Evolutionary conservation across 1,140 invertebrate species (phyloP).

Genomic region (Agrilus planipennis): DNA sequence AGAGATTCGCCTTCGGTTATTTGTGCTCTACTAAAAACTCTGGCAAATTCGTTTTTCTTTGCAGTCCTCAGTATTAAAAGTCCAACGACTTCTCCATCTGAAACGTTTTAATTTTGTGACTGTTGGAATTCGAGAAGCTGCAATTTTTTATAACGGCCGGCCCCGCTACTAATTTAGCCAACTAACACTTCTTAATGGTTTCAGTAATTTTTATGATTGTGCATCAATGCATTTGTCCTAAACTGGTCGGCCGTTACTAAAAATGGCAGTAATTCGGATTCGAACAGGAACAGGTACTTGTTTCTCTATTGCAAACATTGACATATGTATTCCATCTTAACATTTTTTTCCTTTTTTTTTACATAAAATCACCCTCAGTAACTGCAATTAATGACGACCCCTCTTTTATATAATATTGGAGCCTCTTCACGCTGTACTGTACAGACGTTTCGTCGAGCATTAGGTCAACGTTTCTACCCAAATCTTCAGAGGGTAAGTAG

Average conservation of each 20-base stretch:
- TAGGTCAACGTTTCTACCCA: slow-evolving; percentile 36
- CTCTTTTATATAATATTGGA: slow-evolving; percentile 45
- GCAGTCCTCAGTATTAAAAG: slow-evolving; percentile 23
- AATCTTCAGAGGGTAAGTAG: slow-evolving; percentile 39
- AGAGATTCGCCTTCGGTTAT: slow-evolving; percentile 28
- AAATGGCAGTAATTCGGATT: no score
- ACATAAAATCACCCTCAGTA: slow-evolving; percentile 30
- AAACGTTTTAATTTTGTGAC: background rate
- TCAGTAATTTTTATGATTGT: slow-evolving; percentile 1
- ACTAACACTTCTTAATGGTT: no score
- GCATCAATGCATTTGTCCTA: no score
- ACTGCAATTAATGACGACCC: slow-evolving; percentile 47
- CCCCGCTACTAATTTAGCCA: background rate
- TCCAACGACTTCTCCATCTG: slow-evolving; percentile 19
- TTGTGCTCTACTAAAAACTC: slow-evolving; percentile 24
- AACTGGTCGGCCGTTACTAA: no score
- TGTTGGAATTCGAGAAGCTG: background rate
- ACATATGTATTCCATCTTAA: no score
- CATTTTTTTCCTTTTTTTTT: slow-evolving; percentile 2
- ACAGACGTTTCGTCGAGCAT: slow-evolving; percentile 38
- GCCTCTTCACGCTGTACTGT: slow-evolving; percentile 38
- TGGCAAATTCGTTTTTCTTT: slow-evolving; percentile 23
- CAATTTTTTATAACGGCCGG: background rate
- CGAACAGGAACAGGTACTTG: no score
- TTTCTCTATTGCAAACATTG: no score